Percentiles rank a stretch among this genome's conserved stretches.
Conservation (phyloP, 2,888 invertebrate genomes). For the Troglohyphantes excavatus region DNA sequence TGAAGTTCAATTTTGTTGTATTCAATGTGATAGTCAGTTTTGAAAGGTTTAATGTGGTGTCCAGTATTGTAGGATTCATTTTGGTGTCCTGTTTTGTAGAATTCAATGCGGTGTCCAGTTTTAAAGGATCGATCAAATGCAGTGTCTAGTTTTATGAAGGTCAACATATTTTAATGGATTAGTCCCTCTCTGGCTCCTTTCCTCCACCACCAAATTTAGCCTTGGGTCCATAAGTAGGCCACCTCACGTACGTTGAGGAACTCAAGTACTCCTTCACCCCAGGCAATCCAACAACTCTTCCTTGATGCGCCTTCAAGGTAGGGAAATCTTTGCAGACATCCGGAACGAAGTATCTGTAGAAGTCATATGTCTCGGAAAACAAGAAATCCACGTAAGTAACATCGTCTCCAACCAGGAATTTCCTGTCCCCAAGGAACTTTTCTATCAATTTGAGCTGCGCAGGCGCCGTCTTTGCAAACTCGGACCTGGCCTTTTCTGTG, state of each 20-base stretch:
- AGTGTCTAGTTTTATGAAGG: no score
- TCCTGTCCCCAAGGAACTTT: conserved; percentile 16
- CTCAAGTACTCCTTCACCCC: conserved; percentile 26
- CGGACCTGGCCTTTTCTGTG: neutral
- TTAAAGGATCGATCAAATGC: neutral
- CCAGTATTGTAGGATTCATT: no score
- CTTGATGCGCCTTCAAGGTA: neutral
- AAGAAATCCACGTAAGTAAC: conserved; percentile 52
- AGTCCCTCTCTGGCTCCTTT: conserved; percentile 2
- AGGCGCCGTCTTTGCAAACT: neutral
- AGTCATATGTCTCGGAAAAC: conserved; percentile 19
- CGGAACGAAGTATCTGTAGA: neutral
- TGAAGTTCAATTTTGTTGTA: no score
- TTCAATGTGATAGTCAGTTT: no score
- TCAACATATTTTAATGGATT: no score
- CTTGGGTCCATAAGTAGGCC: conserved; percentile 32
- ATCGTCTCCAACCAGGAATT: conserved; percentile 24
- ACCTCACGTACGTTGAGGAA: conserved; percentile 12
- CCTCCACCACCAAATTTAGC: conserved; percentile 34
- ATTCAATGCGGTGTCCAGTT: no score
- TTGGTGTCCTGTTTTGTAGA: no score
- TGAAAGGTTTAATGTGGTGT: no score
- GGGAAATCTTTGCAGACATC: conserved; percentile 1
- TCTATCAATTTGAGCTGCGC: conserved; percentile 3
- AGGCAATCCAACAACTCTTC: neutral